Base-by-base conservation (phyloP, 2,113 vertebrate species). In the Thinocorus orbignyianus region DNA sequence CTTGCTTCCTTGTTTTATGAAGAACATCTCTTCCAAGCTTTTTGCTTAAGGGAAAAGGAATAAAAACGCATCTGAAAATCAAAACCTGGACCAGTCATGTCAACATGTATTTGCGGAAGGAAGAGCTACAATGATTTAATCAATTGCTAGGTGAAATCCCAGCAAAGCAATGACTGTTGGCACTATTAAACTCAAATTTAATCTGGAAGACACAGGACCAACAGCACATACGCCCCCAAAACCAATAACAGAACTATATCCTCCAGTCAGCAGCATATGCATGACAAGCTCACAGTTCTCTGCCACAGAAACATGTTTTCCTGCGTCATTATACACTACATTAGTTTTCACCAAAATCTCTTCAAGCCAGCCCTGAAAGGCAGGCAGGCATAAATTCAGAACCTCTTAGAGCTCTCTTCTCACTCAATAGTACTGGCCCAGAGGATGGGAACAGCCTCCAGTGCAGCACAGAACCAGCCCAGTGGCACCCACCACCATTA, bases 401-500 rank as follows among this genome's bases (percentile, higher is more conserved):
- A 57, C n/a, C 41, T 35, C 3, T n/a, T 7, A 13, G 8, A 55
- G 10, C 7, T 35, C 17, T 19, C 31, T 73, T 30, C 55, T 24
- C 28, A 48, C 9, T 4, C n/a, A 28, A 10, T 3, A 78, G 16
- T 4, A 0, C 25, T 35, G 20, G 18, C 6, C 58, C 33, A 9
- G 52, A 64, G 48, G 28, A 23, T 4, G 33, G 61, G 33, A n/a
- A 48, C 37, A 46, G 3, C 8, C 55, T 37, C 39, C 14, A 4
- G 35, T 9, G 2, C 26, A 41, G 87, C 24, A 46, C 10, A 17
- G 46, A 48, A 55, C 46, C 10, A 2, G 14, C 17, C 35, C 5
- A 2, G 2, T 13, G 28, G 41, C 14, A 3, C 16, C n/a, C 44
- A 39, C 51, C 48, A 46, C 7, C 2, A 7, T 7, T 1, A 3